phyloP scores from a whole-genome alignment of 2,797 vertebrate species.

The Chaunax sp. region DNA sequence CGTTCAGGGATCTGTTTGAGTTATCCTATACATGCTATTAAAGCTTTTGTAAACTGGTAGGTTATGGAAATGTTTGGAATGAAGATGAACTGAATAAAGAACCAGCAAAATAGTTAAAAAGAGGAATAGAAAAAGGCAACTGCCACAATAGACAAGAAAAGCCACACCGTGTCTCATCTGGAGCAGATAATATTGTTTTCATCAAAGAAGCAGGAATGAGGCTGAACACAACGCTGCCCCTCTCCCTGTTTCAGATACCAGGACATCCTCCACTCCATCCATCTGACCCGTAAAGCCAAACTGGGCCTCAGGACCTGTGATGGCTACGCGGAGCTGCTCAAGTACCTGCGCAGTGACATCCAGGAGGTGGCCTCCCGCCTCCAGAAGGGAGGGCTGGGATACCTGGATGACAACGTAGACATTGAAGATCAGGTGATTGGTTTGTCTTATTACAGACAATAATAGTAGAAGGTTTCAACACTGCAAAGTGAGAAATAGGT shows the following conservation, averaged over 20 bases:
- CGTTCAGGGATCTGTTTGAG: not conserved
- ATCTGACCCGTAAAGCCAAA: conserved; percentile 90
- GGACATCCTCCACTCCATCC: conserved; percentile 93
- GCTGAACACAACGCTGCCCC: not conserved
- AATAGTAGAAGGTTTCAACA: not conserved
- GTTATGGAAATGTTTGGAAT: not conserved
- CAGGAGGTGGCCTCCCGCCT: conserved; percentile 94
- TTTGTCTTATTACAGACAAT: not conserved
- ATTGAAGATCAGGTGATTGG: conserved; percentile 70
- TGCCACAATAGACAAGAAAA: too few relatives aligned
- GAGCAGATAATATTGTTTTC: not conserved
- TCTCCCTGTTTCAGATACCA: conserved; percentile 85
- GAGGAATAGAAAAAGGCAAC: not conserved
- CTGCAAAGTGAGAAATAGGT: too few relatives aligned
- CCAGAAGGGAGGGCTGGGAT: conserved; percentile 95
- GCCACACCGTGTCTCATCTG: not conserved
- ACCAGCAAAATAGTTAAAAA: too few relatives aligned
- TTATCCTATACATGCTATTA: not conserved
- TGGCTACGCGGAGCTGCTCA: conserved; percentile 91
- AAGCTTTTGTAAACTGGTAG: not conserved
- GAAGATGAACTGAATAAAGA: not conserved
- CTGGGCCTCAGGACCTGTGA: conserved; percentile 90
- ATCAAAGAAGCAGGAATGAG: not conserved
- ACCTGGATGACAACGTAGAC: conserved; percentile 88
- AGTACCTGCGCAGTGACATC: conserved; percentile 92